These are phyloP conservation scores for Ophthalmotilapia sp. DNA, from an alignment of 2,113 vertebrate genomes.

Conservation along the genomic window DNA sequence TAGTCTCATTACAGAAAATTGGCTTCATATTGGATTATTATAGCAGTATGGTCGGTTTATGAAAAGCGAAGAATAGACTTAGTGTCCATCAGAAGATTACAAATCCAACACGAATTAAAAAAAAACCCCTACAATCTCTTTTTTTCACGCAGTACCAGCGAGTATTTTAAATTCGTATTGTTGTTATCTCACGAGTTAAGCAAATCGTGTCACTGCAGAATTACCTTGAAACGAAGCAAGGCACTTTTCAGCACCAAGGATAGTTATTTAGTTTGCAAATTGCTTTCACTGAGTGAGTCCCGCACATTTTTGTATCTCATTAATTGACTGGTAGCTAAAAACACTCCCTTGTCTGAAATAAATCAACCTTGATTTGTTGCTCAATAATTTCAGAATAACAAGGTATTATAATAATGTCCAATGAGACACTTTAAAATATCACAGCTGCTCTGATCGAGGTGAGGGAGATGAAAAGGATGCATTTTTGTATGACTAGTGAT, in stretches of 20 bases:
- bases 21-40: fast-evolving
- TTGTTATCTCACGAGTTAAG: background rate
- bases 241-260: background rate
- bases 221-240: background rate
- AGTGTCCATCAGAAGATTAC: fast-evolving
- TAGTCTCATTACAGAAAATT: background rate
- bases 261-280: fast-evolving
- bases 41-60: background rate
- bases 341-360: background rate
- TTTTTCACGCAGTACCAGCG: fast-evolving
- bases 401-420: fast-evolving
- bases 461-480: fast-evolving
- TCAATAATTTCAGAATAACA: background rate
- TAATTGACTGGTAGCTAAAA: fast-evolving
- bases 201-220: background rate
- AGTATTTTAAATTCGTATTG: fast-evolving
- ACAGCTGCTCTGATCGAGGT: background rate
- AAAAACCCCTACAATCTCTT: background rate
- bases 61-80: background rate
- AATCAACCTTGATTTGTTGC: background rate
- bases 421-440: background rate
- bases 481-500: fast-evolving
- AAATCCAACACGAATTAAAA: fast-evolving
- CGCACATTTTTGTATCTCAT: fast-evolving
- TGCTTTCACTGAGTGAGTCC: background rate